These are phyloP conservation scores for Origma solitaria DNA, from an alignment of 2,113 vertebrate species.

Conservation along the genomic window DNA sequence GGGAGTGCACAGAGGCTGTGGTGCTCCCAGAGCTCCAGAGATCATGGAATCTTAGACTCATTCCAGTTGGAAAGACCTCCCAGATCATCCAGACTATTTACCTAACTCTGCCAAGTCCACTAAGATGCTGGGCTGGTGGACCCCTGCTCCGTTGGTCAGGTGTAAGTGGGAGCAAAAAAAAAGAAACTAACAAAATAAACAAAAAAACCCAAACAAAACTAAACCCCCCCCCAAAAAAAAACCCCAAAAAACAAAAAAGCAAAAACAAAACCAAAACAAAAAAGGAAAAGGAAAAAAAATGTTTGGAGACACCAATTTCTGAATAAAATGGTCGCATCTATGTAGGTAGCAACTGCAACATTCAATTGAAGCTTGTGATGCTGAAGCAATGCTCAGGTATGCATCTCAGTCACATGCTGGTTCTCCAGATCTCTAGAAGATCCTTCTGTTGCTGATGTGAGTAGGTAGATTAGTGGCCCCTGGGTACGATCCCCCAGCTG, in stretches of 20 bases:
- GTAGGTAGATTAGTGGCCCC: background rate
- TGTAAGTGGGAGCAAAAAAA: too few relatives aligned
- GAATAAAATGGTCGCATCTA: background rate
- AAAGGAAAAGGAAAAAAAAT: too few relatives aligned
- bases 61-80: background rate
- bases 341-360: background rate
- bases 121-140: background rate
- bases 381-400: background rate
- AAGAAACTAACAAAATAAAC: background rate
- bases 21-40: background rate
- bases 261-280: background rate
- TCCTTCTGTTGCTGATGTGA: fast-evolving
- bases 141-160: background rate
- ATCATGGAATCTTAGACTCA: background rate
- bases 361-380: background rate
- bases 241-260: background rate
- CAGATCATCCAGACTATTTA: background rate
- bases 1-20: background rate
- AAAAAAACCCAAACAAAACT: background rate
- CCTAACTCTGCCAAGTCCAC: background rate
- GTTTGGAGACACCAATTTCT: background rate
- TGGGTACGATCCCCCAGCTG: fast-evolving
- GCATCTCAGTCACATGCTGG: background rate
- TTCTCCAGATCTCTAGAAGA: background rate
- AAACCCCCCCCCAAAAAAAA: too few relatives aligned